Evolutionary conservation across 2,797 vertebrate genomes (phyloP), one percentile per base, ranked within the genome.

Genomic region (Tympanoctomys barrerae): DNA sequence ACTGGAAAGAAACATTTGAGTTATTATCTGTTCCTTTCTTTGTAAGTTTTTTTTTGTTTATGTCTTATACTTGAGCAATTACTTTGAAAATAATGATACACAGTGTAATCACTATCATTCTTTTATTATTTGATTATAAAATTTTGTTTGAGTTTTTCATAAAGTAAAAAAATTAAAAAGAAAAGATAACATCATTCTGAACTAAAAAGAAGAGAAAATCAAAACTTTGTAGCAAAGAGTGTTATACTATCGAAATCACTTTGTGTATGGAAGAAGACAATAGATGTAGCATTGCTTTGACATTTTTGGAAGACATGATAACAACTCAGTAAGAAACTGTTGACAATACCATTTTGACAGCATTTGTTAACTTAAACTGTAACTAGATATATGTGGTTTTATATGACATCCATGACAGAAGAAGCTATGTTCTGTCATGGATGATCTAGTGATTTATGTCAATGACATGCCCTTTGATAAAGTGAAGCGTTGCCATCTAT

Each of bases 381-480:
- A 64, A 39, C 33, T 78, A 77, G 12, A 39, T 64, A 42, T 71
- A 57, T 28, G 26, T 78, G 64, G 91, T 62, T 93, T 93, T 79
- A 79, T 52, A 42, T 42, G 42, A 42, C 42, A 42, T 42, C 42
- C 42, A 5, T 42, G 42, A 42, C 42, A 42, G 52, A 91, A 89
- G 81, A 66, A 90, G 42, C 13, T 19, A 57, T 80, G 61, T 78
- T 85, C 81, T 93, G 14, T 94, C 78, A 54, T 39, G 83, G 73
- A 73, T 59, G 77, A 92, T 26, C 24, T 83, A 75, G 59, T 89
- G 83, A 66, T 61, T 89, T 81, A 79, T 28, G 70, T 93, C 54
- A 93, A 42, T 82, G 66, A 59, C 31, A 54, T 59, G 31, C 42
- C 16, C 16, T 93, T 93, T 80, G 57, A 66, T 87, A 75, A 87